Evolutionary conservation across 1,140 invertebrate species (phyloP).

Genomic region (Euwallacea fornicatus): DNA sequence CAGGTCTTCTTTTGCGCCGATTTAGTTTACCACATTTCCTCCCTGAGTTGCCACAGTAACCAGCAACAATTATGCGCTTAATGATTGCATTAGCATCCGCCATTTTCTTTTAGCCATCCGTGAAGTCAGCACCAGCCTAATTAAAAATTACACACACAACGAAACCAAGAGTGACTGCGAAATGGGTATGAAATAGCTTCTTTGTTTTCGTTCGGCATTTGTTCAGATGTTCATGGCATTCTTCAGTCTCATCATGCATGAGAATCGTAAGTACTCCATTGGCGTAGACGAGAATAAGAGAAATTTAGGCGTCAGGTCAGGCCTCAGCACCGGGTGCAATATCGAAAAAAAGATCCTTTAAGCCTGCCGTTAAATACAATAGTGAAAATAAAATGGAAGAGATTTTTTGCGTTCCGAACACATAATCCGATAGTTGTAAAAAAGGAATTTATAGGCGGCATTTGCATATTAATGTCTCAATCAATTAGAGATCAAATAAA

Average conservation of each 20-base stretch:
- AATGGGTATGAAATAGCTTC: slow-evolving; percentile 48
- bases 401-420: not conserved
- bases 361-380: not conserved
- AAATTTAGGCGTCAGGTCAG: not conserved
- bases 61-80: slow-evolving; percentile 44
- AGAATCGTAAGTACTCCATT: slow-evolving; percentile 17
- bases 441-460: slow-evolving; percentile 3
- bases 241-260: slow-evolving; percentile 23
- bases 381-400: slow-evolving; percentile 1
- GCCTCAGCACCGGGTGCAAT: too few species aligned
- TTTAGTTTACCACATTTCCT: slow-evolving; percentile 31
- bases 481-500: slow-evolving; percentile 19
- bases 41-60: slow-evolving; percentile 44
- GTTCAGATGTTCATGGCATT: slow-evolving; percentile 31
- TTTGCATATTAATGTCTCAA: slow-evolving; percentile 25
- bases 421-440: slow-evolving; percentile 9
- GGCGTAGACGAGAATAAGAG: not conserved
- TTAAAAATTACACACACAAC: slow-evolving; percentile 50
- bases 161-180: slow-evolving; percentile 51
- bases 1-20: slow-evolving; percentile 13
- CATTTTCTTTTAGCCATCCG: slow-evolving; percentile 51
- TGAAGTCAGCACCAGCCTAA: slow-evolving; percentile 46
- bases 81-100: slow-evolving; percentile 51
- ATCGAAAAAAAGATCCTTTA: too few species aligned
- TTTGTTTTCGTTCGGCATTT: slow-evolving; percentile 44